Evolutionary conservation across 2,797 vertebrate species (phyloP), one percentile per base, ranked within the genome.

Genomic region (Sebastes miniatus): DNA sequence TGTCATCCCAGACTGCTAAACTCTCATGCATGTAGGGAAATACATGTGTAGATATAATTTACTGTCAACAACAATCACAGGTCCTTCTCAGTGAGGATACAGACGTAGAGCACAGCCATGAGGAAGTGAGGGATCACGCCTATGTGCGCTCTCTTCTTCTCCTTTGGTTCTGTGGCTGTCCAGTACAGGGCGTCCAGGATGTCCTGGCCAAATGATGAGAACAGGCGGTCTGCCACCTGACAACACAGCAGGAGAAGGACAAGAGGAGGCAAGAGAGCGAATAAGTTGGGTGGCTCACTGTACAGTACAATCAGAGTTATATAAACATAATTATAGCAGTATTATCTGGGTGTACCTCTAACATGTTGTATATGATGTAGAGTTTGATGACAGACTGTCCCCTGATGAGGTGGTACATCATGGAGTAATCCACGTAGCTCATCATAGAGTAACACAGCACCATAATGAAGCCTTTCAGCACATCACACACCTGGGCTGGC

Each of bases 281-380:
- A 18, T 31, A 32, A 72, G 50, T 5, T 4, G 34, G 10, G 8
- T 24, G 31, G 31, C 13, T 50, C 11, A 54, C 3, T 36, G 7
- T n/a, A 3, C 31, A 32, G 20, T 13, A 12, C 24, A 27, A 29
- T 50, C 24, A 63, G 24, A 66, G 47, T 27, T 27, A 25, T 27
- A 25, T 5, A 24, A 32, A 59, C 9, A 8, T 5, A 0, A n/a
- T 24, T 13, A 14, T 25, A 52, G 32, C 22, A 47, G 25, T 8
- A 18, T 63, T 3, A 10, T 52, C 14, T 31, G 9, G 1, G 9
- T 39, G 87, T 95, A 99, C 98, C 98, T 99, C 98, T 7, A 99
- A 95, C 98, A 99, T 99, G 92, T 99, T 99, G 95, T 99, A 99
- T 93, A 99, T 99, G 93, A 99, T 98, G 92, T 99, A 99, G 76